Evolutionary conservation across 2,797 vertebrate genomes (phyloP), one percentile per base, ranked within the genome.

Genomic region (Melanotaenia maccullochi): DNA sequence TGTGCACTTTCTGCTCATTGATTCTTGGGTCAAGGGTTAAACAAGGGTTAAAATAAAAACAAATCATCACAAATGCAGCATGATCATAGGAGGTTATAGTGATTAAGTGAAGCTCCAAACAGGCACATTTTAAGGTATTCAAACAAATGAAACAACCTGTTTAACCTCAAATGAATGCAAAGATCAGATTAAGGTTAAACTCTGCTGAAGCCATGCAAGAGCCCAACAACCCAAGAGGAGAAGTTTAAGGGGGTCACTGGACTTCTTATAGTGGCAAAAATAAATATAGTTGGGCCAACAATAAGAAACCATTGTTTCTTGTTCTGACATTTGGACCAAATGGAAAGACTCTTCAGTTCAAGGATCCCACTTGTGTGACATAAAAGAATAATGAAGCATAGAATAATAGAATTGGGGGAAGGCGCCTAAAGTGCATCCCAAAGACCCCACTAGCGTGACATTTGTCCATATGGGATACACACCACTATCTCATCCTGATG

Each of bases 101-200:
- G 25, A 25, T 28, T 28, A 28, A 28, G 28, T 28, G 28, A 28
- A 28, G 28, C 28, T 28, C 1, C 28, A 28, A 28, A 51, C 6
- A 3, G 18, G n/a, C 22, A 33, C 22, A 49, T 66, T 67, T 60
- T 55, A 33, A 73, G 59, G 24, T 24, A 57, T 58, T 60, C 16
- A 71, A 57, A 72, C 4, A 65, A 75, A 67, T 58, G 1, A 20
- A 65, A 49, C 20, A 49, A n/a, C 44, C 30, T 9, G 30, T 51
- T 49, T 28, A 64, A 52, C 22, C 58, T 58, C 47, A 66, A 49
- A 3, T 66, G 47, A 62, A 30, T 55, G 49, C 24, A 60, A 30
- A 30, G 8, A 9, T 16, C 14, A 42, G 12, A 38, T 1, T 38
- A 3, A 13, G 36, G 36, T 38, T 38, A 38, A 38, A 36, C n/a